A percentile compares a stretch with the other conserved stretches of the same genome.
phyloP scores from a whole-genome alignment of 2,113 vertebrate genomes.

The Peromyscus maniculatus region DNA sequence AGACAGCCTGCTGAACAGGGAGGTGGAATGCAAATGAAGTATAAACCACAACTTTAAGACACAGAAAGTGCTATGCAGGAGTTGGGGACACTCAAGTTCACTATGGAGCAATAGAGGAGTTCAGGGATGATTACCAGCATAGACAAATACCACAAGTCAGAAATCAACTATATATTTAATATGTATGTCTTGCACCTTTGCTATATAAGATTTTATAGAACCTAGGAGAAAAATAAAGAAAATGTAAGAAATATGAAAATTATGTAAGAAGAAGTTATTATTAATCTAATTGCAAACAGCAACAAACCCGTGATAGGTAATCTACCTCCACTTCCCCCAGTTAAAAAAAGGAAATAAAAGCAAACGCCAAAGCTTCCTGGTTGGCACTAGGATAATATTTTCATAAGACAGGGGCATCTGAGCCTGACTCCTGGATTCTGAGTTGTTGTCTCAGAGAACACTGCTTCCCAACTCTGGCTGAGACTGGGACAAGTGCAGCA shows the following conservation, averaged over 20 bases:
- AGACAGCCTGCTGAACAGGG: neutral
- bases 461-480: neutral
- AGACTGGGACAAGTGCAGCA: neutral
- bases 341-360: slow-evolving; percentile 52
- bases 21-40: neutral
- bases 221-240: slow-evolving; percentile 51
- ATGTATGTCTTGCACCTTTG: neutral
- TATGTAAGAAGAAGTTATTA: slow-evolving; percentile 17
- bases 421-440: neutral
- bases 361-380: slow-evolving; percentile 12
- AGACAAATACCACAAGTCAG: slow-evolving; percentile 29
- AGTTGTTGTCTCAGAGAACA: neutral
- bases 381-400: slow-evolving; percentile 18
- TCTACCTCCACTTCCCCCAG: neutral
- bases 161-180: slow-evolving; percentile 31
- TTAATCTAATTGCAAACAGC: neutral
- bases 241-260: neutral
- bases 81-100: neutral
- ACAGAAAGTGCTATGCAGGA: neutral
- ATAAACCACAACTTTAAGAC: neutral
- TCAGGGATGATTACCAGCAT: neutral
- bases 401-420: neutral
- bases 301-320: neutral
- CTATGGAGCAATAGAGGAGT: neutral
- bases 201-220: slow-evolving; percentile 17